These are phyloP conservation scores for Meganola albula DNA, from an alignment of 2,888 invertebrate genomes.

Conservation along the genomic window DNA sequence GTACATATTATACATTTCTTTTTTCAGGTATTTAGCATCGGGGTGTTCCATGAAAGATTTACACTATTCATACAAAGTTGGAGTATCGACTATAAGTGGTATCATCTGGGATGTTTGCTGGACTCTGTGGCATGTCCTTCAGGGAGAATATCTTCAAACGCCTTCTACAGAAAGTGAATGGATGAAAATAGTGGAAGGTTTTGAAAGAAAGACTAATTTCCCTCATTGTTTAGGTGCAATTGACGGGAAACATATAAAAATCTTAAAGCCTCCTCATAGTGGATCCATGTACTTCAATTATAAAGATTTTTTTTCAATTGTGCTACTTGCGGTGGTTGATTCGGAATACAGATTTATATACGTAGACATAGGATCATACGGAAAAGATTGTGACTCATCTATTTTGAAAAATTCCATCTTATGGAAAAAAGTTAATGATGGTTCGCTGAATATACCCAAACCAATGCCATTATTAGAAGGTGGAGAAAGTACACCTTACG, in stretches of 20 bases:
- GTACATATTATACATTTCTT: constrained; percentile 8
- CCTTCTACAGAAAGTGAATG: constrained; percentile 20
- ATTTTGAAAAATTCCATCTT: constrained; percentile 21
- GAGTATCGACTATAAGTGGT: constrained; percentile 28
- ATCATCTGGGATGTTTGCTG: constrained; percentile 24
- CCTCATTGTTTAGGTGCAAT: constrained; percentile 20
- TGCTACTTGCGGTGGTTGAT: constrained; percentile 23
- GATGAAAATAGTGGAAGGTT: constrained; percentile 20
- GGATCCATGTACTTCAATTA: constrained; percentile 22
- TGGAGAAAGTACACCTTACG: constrained; percentile 17
- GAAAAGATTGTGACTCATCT: constrained; percentile 5
- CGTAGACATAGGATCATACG: constrained; percentile 22
- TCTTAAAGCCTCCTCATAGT: constrained; percentile 18
- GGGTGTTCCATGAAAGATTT: constrained; percentile 26
- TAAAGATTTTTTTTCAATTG: constrained; percentile 23
- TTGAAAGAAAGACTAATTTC: constrained; percentile 21
- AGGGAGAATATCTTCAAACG: constrained; percentile 15
- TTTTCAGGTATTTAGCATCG: constrained; percentile 22
- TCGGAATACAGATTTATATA: constrained; percentile 22
- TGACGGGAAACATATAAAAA: constrained; percentile 13
- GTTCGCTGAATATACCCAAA: constrained; percentile 20
- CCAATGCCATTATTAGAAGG: constrained; percentile 22
- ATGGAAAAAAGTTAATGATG: constrained; percentile 17
- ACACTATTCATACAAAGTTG: constrained; percentile 26
- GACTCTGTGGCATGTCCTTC: constrained; percentile 23